Evolutionary conservation across 2,113 vertebrate genomes (phyloP).

Genomic region (Bos javanicus): DNA sequence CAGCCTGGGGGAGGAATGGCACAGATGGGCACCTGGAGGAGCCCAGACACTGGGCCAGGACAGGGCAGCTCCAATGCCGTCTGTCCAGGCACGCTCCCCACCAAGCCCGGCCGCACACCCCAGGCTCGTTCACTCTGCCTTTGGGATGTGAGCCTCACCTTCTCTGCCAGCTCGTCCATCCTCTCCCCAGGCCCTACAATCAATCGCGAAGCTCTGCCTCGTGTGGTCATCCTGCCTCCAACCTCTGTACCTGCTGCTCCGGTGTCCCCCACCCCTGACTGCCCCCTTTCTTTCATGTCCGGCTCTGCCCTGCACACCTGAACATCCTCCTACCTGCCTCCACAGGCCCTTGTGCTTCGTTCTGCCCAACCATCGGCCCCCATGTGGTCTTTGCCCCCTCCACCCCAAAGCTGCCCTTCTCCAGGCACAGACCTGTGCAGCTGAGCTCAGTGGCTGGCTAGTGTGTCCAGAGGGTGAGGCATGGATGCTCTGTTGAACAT

Average conservation of each 20-base stretch:
- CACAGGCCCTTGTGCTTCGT: neutral
- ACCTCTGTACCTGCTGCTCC: neutral
- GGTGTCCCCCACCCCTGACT: rapidly evolving
- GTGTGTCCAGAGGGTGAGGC: neutral
- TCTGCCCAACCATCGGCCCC: neutral
- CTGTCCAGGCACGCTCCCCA: neutral
- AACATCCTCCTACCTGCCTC: neutral
- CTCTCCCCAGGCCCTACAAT: neutral
- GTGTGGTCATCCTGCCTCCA: neutral
- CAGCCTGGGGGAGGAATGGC: neutral
- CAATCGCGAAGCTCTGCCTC: rapidly evolving
- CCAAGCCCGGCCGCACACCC: neutral
- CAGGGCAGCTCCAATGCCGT: rapidly evolving
- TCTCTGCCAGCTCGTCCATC: neutral
- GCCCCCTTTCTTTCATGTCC: no score
- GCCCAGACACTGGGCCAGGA: neutral
- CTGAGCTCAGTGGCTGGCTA: neutral
- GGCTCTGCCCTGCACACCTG: neutral
- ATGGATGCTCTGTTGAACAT: neutral
- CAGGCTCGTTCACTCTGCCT: neutral
- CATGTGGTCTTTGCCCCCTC: neutral
- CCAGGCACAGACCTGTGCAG: neutral
- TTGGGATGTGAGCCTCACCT: neutral
- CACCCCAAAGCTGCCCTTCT: neutral
- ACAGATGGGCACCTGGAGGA: no score